Percentiles rank a stretch among this genome's conserved stretches.
These are phyloP conservation scores for Lepus townsendii DNA, from an alignment of 2,797 vertebrate species.

Conservation along the genomic window DNA sequence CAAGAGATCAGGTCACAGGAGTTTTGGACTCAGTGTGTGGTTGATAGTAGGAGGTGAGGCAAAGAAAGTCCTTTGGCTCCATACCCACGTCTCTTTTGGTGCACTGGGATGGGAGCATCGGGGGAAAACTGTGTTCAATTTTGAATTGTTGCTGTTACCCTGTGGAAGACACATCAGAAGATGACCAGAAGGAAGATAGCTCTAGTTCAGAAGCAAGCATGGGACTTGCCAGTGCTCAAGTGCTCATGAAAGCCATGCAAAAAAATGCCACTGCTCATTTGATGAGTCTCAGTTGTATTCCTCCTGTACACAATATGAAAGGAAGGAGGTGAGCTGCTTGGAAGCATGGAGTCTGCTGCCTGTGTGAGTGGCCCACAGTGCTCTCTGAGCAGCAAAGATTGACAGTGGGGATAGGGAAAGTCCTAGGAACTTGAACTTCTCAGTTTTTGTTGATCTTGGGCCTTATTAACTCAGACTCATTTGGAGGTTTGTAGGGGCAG, in stretches of 20 bases:
- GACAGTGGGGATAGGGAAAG: background rate
- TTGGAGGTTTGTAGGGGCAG: background rate
- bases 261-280: background rate
- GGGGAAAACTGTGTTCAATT: conserved; percentile 42
- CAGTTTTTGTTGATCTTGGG: background rate
- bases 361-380: background rate
- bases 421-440: background rate
- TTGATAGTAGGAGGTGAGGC: background rate
- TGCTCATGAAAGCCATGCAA: background rate
- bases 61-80: conserved; percentile 13
- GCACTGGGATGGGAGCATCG: background rate
- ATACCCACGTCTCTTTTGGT: background rate
- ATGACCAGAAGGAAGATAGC: background rate
- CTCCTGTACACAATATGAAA: background rate
- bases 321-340: background rate
- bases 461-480: background rate
- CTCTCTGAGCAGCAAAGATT: background rate
- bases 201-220: conserved; percentile 37
- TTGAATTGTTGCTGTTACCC: conserved; percentile 4
- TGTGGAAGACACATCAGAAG: background rate
- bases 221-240: background rate
- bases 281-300: background rate
- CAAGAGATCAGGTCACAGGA: background rate
- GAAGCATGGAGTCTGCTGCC: background rate
- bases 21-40: conserved; percentile 26